Conservation (phyloP, 2,888 invertebrate species). For the Stenodera caucasica region DNA sequence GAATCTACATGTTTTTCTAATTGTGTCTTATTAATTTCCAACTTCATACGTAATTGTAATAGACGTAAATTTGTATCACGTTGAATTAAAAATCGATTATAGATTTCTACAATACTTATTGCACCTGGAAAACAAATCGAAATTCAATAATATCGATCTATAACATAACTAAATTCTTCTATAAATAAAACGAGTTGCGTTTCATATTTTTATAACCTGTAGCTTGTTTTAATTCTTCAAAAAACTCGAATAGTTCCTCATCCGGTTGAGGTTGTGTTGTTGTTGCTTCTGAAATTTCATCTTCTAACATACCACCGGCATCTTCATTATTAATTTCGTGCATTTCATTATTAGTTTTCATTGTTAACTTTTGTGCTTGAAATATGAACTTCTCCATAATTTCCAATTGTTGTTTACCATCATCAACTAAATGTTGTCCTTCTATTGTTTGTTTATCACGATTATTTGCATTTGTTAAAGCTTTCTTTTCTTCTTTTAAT, state of each 20-base stretch:
- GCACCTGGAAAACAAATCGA: conserved; percentile 61
- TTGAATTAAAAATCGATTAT: conserved; percentile 73
- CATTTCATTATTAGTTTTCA: conserved; percentile 52
- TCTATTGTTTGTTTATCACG: conserved; percentile 66
- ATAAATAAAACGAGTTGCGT: too few relatives aligned
- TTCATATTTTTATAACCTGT: too few relatives aligned
- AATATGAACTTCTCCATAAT: conserved; percentile 77
- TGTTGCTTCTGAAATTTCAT: conserved; percentile 41
- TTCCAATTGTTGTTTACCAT: conserved; percentile 72
- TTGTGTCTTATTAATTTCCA: conserved; percentile 73
- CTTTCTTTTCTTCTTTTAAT: conserved; percentile 69
- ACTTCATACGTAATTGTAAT: conserved; percentile 68
- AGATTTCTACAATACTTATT: conserved; percentile 72
- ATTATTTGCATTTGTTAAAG: conserved; percentile 67
- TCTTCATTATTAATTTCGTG: conserved; percentile 48
- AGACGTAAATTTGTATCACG: conserved; percentile 72
- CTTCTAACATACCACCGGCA: conserved; percentile 51
- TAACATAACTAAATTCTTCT: too few relatives aligned
- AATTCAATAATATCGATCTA: too few relatives aligned
- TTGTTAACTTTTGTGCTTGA: conserved; percentile 54
- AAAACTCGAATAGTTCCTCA: conserved; percentile 64
- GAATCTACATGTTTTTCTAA: conserved; percentile 69
- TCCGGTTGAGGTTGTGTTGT: conserved; percentile 49
- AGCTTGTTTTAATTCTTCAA: conserved; percentile 74
- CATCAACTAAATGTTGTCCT: conserved; percentile 71